Evolutionary conservation across 2,888 invertebrate species (phyloP).

Genomic region (Drosophila neutralis): DNA sequence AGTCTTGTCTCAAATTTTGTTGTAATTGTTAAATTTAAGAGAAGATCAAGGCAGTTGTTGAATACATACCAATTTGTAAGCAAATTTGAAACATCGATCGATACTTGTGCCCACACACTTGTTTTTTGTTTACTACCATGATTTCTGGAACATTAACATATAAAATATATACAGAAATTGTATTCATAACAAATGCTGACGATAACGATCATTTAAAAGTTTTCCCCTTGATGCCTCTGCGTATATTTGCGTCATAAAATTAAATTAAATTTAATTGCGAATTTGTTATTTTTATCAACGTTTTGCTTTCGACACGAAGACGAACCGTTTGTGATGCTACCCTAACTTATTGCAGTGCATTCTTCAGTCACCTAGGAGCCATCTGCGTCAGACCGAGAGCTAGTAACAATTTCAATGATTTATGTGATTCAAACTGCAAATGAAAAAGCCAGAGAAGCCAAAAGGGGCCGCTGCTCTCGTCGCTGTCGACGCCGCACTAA

Average conservation of each 20-base stretch:
- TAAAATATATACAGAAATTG: not conserved
- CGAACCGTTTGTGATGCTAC: not conserved
- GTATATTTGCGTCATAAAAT: not conserved
- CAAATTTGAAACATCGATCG: not conserved
- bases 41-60: not conserved
- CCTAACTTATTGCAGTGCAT: constrained; percentile 15
- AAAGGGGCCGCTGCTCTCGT: constrained; percentile 35
- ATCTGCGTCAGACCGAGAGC: not conserved
- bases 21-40: not conserved
- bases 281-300: not conserved
- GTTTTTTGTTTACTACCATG: not conserved
- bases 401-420: constrained; percentile 58
- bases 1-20: not conserved
- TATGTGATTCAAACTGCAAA: constrained; percentile 57
- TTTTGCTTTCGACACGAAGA: not conserved
- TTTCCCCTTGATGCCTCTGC: not conserved
- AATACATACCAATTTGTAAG: too few species aligned
- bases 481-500: constrained; percentile 55
- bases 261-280: not conserved
- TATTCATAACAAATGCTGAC: not conserved
- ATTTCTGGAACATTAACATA: not conserved
- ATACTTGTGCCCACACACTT: not conserved
- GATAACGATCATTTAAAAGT: not conserved
- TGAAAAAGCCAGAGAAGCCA: constrained; percentile 55
- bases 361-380: constrained; percentile 1